A percentile compares a stretch with the other conserved stretches of the same genome.
Conservation (phyloP, 2,113 vertebrate species). For the Crotalus viridis region DNA sequence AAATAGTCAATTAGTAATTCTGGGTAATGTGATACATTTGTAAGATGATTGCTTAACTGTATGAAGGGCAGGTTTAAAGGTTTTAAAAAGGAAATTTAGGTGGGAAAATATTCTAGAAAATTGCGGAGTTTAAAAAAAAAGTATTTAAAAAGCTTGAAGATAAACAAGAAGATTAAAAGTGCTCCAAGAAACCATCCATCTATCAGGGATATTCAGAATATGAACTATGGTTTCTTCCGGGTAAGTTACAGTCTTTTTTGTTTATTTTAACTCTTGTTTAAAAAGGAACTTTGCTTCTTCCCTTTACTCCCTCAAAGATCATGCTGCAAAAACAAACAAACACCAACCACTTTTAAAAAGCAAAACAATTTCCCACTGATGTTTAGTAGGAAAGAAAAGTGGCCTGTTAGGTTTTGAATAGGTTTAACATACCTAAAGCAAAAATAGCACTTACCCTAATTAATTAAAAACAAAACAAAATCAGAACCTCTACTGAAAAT, state of each 20-base stretch:
- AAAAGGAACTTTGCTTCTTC: neutral
- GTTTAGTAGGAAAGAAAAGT: neutral
- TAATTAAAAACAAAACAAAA: neutral
- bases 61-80: neutral
- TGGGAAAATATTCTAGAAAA: neutral
- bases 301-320: neutral
- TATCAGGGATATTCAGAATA: neutral
- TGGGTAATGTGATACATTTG: neutral
- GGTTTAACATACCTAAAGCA: neutral
- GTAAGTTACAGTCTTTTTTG: neutral
- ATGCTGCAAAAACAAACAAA: neutral
- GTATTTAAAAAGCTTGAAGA: neutral
- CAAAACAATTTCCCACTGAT: neutral
- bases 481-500: neutral
- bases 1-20: neutral
- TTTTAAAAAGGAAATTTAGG: neutral
- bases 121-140: neutral
- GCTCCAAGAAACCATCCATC: neutral
- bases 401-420: neutral
- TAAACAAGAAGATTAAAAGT: neutral
- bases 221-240: neutral
- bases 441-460: neutral
- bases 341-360: neutral
- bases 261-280: neutral
- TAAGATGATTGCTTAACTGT: neutral